Conservation (phyloP, 2,113 vertebrate genomes). For the Orcinus orca region DNA sequence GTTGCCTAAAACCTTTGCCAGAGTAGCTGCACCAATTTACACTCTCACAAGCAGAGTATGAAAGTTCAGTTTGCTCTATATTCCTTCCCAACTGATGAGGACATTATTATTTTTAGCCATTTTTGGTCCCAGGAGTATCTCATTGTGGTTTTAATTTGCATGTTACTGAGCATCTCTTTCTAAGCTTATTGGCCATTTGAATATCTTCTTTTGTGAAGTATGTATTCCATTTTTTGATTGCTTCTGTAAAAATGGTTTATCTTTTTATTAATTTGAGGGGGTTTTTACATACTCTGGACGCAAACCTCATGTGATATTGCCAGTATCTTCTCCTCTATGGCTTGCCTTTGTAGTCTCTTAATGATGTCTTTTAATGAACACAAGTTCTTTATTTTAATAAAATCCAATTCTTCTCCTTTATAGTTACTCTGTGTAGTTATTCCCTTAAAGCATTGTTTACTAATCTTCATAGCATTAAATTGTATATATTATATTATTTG, state of each 20-base stretch:
- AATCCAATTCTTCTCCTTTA: background rate
- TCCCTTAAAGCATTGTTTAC: background rate
- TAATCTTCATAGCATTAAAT: background rate
- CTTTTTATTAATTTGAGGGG: background rate
- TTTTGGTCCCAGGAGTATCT: background rate
- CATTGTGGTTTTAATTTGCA: background rate
- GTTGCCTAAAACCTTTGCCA: background rate
- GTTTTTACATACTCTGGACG: background rate
- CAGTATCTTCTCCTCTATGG: background rate
- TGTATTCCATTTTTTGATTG: background rate
- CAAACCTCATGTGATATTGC: background rate
- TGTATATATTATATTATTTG: background rate
- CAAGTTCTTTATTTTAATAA: background rate
- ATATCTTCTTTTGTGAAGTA: background rate
- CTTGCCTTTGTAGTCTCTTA: background rate
- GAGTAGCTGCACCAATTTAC: background rate
- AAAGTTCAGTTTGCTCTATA: background rate
- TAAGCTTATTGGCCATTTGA: background rate
- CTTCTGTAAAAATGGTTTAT: background rate
- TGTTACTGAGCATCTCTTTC: background rate
- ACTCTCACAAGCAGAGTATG: background rate
- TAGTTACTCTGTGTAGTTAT: background rate
- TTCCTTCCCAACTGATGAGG: background rate
- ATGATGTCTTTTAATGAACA: background rate
- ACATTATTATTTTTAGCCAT: background rate